Evolutionary conservation across 2,888 invertebrate genomes (phyloP).

Genomic region (Salpingus planirostris): DNA sequence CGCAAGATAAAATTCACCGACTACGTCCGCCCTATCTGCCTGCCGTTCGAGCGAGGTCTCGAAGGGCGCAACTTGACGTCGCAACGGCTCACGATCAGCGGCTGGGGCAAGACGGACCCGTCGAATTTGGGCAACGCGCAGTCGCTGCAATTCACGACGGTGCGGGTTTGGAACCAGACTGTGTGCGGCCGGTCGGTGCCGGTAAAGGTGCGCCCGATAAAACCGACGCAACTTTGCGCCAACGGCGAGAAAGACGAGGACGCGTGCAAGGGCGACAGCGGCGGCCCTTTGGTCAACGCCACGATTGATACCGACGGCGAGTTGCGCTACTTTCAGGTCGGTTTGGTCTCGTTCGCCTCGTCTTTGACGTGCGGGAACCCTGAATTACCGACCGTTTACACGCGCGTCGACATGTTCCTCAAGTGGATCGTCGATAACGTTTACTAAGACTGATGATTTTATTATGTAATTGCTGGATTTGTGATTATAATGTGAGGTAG

Average conservation of each 20-base stretch:
- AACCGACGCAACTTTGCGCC: conserved; percentile 51
- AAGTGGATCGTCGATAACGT: conserved; percentile 55
- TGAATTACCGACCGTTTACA: conserved; percentile 63
- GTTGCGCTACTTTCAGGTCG: conserved; percentile 48
- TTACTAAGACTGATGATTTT: conserved; percentile 10
- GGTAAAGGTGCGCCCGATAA: conserved; percentile 19
- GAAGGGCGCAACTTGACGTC: conserved; percentile 13
- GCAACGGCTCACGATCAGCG: conserved; percentile 53
- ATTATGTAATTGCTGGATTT: conserved; percentile 16
- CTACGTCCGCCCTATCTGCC: conserved; percentile 42
- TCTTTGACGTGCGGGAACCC: conserved; percentile 42
- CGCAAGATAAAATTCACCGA: conserved; percentile 36
- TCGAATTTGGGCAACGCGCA: conserved; percentile 25
- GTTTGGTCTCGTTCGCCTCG: conserved; percentile 46
- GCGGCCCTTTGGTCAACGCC: conserved; percentile 54
- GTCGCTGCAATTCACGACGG: conserved; percentile 25
- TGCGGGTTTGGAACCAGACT: conserved; percentile 25
- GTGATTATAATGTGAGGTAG: too few species aligned
- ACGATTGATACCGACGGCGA: conserved; percentile 35
- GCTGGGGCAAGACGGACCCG: conserved; percentile 50
- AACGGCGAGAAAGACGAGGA: conserved; percentile 52
- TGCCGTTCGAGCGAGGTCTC: conserved; percentile 35
- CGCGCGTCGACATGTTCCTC: conserved; percentile 51
- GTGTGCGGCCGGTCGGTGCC: conserved; percentile 27
- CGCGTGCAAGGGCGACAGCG: conserved; percentile 60